These are phyloP conservation scores for Drosophila longiperda DNA, from an alignment of 2,888 invertebrate genomes.

Conservation along the genomic window DNA sequence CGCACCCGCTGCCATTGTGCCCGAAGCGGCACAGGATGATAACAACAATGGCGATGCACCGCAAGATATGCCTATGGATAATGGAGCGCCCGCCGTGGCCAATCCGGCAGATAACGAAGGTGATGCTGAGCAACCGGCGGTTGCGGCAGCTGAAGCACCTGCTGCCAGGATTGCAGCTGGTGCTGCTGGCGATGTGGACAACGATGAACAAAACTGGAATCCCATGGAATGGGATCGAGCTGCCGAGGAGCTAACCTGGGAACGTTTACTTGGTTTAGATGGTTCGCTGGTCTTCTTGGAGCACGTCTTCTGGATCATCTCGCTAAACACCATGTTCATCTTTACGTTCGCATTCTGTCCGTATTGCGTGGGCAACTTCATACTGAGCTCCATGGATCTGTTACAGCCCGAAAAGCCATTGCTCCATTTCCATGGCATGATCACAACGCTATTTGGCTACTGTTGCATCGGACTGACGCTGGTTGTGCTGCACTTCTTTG, in stretches of 20 bases:
- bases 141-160: slow-evolving; percentile 86
- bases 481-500: slow-evolving; percentile 93
- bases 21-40: slow-evolving; percentile 83
- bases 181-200: slow-evolving; percentile 85
- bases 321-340: slow-evolving; percentile 97
- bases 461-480: slow-evolving; percentile 93
- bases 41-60: slow-evolving; percentile 79
- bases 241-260: slow-evolving; percentile 99
- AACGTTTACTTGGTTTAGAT: slow-evolving; percentile 96
- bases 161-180: slow-evolving; percentile 85
- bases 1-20: slow-evolving; percentile 58
- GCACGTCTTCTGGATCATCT: slow-evolving; percentile 99
- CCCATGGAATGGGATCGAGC: slow-evolving; percentile 99
- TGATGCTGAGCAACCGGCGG: slow-evolving; percentile 85
- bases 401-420: slow-evolving; percentile 85
- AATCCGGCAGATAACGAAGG: slow-evolving; percentile 84
- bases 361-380: slow-evolving; percentile 96
- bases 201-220: slow-evolving; percentile 93
- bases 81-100: slow-evolving; percentile 86
- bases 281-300: slow-evolving; percentile 98
- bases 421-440: slow-evolving; percentile 95
- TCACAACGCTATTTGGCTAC: slow-evolving; percentile 97
- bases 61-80: slow-evolving; percentile 83
- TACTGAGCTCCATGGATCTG: slow-evolving; percentile 89
- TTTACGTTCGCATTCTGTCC: slow-evolving; percentile 98